Base-by-base conservation (phyloP, 2,888 invertebrate species). In the Amiota communis region DNA sequence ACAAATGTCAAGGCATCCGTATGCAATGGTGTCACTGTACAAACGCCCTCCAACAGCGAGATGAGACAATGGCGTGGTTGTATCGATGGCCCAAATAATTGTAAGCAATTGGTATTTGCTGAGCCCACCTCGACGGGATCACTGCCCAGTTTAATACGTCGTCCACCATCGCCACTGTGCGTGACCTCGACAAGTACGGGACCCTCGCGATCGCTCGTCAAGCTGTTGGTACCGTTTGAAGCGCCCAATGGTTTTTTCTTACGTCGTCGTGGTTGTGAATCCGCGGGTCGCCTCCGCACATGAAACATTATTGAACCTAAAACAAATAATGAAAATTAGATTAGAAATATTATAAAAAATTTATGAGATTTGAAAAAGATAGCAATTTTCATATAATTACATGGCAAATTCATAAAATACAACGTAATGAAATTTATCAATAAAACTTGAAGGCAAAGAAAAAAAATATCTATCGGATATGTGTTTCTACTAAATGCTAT, bases 271-370 rank as follows among this genome's bases (percentile, higher is more conserved):
- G 96, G 97, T 89, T 95, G 95, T 85, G 95, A 94, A 90, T 98
- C 98, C 69, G 96, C 95, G 81, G 98, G 97, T 88, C 97, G 93
- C 88, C 97, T 93, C 87, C 97, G 93, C 89, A 98, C 96, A 91
- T 98, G 98, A 90, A 98, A 98, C 95, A 98, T 98, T 88, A 98
- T 96, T 87, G 97, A 97, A 90, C 98, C 98, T 96, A 91, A 8
- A 77, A 78, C 17, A 20, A 68, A 13, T 9, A 17, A 15, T 77
- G 1, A 72, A 61, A 59, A 13, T 49, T 13, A 63, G 8, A 63
- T 23, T 23, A 23, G 1, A 23, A 23, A 3, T 23, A 63, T 20
- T 9, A 36, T 12, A 36, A 64, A 13, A 17, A 49, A 17, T 49
- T 65, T 10, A 49, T 17, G 15, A 49, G 4, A 10, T 9, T 12